phyloP scores from a whole-genome alignment of 30 jellyfish, hydroid and myxozoan genomes.

The Calvadosia cruxmelitensis region DNA sequence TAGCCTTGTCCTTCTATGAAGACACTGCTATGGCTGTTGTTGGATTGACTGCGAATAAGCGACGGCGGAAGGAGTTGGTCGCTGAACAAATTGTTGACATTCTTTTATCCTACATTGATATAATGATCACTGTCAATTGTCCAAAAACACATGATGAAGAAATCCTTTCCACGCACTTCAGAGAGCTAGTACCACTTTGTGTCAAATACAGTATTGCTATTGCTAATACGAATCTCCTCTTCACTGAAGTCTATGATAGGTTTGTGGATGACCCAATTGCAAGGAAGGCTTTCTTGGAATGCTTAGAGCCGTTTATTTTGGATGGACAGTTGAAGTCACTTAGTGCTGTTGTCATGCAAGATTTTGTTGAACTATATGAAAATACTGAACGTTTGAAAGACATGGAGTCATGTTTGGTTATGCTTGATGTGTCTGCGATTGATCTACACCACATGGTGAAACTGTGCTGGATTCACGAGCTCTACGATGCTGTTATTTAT shows the following conservation, averaged over 20 bases:
- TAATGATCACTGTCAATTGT: slow-evolving; percentile 80
- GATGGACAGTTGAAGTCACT: slow-evolving; percentile 43
- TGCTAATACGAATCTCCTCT: slow-evolving; percentile 44
- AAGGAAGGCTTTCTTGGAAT: slow-evolving; percentile 60
- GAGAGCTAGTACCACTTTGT: slow-evolving; percentile 62
- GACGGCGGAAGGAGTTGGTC: slow-evolving; percentile 28
- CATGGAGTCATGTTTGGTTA: slow-evolving; percentile 79
- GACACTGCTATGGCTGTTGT: slow-evolving; percentile 93
- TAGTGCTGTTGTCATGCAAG: slow-evolving; percentile 93
- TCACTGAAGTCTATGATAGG: slow-evolving; percentile 77
- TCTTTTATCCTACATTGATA: slow-evolving; percentile 60
- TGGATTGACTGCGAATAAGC: slow-evolving; percentile 53
- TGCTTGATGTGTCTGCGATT: slow-evolving; percentile 68
- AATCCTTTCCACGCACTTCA: slow-evolving; percentile 41
- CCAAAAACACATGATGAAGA: slow-evolving; percentile 77
- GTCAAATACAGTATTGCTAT: slow-evolving; percentile 71
- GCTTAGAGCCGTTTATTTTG: slow-evolving; percentile 68
- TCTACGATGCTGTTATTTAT: slow-evolving; percentile 81
- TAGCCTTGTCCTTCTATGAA: slow-evolving; percentile 69
- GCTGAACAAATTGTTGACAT: slow-evolving; percentile 78
- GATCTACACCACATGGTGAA: slow-evolving; percentile 85
- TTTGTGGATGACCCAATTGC: slow-evolving; percentile 81
- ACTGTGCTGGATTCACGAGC: slow-evolving; percentile 90
- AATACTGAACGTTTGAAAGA: slow-evolving; percentile 49
- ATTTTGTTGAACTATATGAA: slow-evolving; percentile 78